A percentile compares a stretch with the other conserved stretches of the same genome.
Evolutionary conservation across 1,140 invertebrate species (phyloP).

Genomic region (Leptoteleia sp.): DNA sequence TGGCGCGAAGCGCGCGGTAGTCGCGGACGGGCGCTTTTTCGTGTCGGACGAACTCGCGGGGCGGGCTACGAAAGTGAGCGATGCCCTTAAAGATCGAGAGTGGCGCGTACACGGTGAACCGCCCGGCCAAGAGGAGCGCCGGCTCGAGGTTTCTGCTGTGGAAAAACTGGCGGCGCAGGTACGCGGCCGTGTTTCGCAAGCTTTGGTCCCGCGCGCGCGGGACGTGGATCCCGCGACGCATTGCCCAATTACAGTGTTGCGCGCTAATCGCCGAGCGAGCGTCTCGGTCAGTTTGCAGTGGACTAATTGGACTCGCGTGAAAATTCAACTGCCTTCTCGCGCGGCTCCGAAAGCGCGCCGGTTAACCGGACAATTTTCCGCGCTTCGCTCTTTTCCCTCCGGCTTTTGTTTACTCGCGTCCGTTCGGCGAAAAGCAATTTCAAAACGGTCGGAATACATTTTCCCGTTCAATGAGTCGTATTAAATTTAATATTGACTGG

Average conservation of each 20-base stretch:
- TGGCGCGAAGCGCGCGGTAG: conserved; percentile 34
- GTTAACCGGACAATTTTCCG: too few relatives aligned
- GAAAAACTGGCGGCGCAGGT: conserved; percentile 80
- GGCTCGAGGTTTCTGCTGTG: conserved; percentile 76
- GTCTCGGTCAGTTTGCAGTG: conserved; percentile 20
- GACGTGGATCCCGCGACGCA: conserved; percentile 46
- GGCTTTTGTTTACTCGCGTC: too few relatives aligned
- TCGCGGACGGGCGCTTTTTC: conserved; percentile 38
- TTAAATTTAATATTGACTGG: too few relatives aligned
- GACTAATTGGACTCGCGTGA: conserved; percentile 12
- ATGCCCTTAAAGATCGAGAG: conserved; percentile 80
- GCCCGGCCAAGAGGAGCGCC: conserved; percentile 71
- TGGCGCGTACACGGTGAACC: conserved; percentile 78
- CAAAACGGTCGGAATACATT: too few relatives aligned
- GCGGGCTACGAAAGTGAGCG: conserved; percentile 45
- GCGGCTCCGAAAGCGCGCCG: too few relatives aligned
- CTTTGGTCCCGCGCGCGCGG: conserved; percentile 6
- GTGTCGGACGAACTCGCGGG: conserved; percentile 38
- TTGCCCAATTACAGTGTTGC: conserved; percentile 21
- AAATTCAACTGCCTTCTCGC: background rate
- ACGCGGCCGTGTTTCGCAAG: conserved; percentile 45
- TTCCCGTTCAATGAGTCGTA: too few relatives aligned
- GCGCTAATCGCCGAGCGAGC: conserved; percentile 25
- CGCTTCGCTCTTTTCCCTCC: too few relatives aligned
- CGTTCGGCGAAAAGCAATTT: too few relatives aligned